Evolutionary conservation across 2,888 invertebrate genomes (phyloP).

Genomic region (Sinodicranocentrus sp.): DNA sequence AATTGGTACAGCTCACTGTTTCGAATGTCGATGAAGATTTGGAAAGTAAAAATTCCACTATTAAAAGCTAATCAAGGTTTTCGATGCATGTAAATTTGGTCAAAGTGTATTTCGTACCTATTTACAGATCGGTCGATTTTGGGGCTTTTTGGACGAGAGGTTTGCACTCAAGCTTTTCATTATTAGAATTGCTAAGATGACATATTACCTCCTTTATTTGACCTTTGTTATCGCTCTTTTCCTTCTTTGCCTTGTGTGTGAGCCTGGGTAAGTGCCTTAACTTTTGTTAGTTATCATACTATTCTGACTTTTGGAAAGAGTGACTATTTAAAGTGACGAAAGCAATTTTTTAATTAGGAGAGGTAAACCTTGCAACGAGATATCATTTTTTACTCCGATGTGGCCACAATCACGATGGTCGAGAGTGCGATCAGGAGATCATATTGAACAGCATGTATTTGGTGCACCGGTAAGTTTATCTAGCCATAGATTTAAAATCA

Average conservation of each 20-base stretch:
- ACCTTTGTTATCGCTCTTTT: constrained; percentile 28
- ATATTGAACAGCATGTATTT: constrained; percentile 44
- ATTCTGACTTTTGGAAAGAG: too few relatives aligned
- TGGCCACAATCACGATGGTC: constrained; percentile 28
- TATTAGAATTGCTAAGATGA: constrained; percentile 47
- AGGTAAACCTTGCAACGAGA: constrained; percentile 28
- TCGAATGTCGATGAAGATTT: constrained; percentile 43
- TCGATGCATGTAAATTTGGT: constrained; percentile 4
- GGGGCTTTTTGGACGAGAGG: constrained; percentile 51
- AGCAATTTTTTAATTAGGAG: too few relatives aligned
- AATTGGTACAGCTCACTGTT: constrained; percentile 18
- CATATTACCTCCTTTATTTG: constrained; percentile 44
- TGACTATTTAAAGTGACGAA: too few relatives aligned
- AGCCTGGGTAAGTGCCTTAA: constrained; percentile 33
- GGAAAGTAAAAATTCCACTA: constrained; percentile 57
- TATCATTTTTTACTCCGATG: constrained; percentile 41
- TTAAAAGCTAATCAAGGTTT: not conserved
- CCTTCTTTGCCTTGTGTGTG: constrained; percentile 18
- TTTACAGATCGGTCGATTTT: constrained; percentile 30
- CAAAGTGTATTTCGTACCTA: not conserved
- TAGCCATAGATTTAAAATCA: too few relatives aligned
- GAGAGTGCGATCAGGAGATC: not conserved
- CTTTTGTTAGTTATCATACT: too few relatives aligned
- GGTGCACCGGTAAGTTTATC: constrained; percentile 27
- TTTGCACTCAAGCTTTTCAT: constrained; percentile 34